Evolutionary conservation across 2,113 vertebrate species (phyloP).

Genomic region (Atrichornis clamosus): DNA sequence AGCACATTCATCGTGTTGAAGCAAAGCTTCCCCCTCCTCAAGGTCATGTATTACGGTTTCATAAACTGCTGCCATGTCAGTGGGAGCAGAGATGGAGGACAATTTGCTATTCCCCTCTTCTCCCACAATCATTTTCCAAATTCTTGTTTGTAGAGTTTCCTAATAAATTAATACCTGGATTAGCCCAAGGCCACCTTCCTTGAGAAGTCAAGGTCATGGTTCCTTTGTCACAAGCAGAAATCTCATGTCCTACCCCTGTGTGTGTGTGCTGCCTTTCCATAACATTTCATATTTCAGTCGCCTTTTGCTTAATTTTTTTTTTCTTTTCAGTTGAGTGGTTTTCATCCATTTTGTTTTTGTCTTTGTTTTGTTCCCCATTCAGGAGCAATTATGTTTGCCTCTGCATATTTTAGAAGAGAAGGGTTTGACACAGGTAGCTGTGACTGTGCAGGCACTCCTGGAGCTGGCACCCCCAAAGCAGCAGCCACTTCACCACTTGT

Average conservation of each 20-base stretch:
- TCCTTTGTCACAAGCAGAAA: background rate
- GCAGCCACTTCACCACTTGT: constrained; percentile 70
- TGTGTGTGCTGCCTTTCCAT: background rate
- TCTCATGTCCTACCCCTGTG: background rate
- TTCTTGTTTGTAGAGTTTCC: background rate
- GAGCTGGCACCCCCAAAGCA: constrained; percentile 88
- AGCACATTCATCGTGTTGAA: background rate
- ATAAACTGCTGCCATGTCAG: background rate
- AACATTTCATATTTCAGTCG: constrained; percentile 38
- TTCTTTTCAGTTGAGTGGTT: constrained; percentile 69
- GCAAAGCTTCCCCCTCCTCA: background rate
- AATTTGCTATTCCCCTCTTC: background rate
- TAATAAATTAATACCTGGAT: background rate
- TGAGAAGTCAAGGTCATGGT: background rate
- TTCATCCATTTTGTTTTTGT: constrained; percentile 72
- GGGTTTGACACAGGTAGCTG: constrained; percentile 91
- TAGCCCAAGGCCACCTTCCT: background rate
- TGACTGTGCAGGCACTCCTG: constrained; percentile 89
- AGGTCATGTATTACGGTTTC: background rate
- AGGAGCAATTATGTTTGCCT: constrained; percentile 96
- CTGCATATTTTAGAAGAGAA: constrained; percentile 98
- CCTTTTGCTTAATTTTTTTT: constrained; percentile 52
- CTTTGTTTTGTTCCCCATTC: constrained; percentile 72
- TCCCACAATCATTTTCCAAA: background rate
- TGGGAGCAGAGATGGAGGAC: background rate